A percentile compares a stretch with the other conserved stretches of the same genome.
Evolutionary conservation across 2,113 vertebrate genomes (phyloP).

Genomic region (Vidua macroura): DNA sequence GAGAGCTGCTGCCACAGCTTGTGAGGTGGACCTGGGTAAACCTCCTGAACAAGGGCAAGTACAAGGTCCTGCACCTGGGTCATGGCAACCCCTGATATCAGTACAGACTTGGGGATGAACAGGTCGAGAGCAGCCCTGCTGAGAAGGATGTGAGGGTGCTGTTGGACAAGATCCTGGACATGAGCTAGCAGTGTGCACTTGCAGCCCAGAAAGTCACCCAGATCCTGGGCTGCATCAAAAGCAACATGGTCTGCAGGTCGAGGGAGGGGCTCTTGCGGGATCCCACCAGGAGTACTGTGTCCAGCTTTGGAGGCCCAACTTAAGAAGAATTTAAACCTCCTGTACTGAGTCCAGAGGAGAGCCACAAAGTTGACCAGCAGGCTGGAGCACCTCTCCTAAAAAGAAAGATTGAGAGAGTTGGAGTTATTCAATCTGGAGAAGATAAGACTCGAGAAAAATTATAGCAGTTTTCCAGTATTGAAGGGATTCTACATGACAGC

Average conservation of each 20-base stretch:
- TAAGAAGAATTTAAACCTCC: not conserved
- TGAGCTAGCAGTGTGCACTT: not conserved
- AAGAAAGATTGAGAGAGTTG: not conserved
- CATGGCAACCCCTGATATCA: not conserved
- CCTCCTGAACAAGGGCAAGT: not conserved
- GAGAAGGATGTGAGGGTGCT: not conserved
- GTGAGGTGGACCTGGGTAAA: not conserved
- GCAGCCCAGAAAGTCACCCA: not conserved
- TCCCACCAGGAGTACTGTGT: not conserved
- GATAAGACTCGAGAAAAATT: not conserved
- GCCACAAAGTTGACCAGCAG: not conserved
- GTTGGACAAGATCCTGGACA: not conserved
- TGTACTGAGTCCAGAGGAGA: not conserved
- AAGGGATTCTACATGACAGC: not conserved
- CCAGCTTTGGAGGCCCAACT: not conserved
- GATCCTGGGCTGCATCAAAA: not conserved
- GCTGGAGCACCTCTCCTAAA: not conserved
- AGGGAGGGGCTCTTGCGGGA: not conserved
- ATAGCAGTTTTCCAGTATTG: not conserved
- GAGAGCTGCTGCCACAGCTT: not conserved
- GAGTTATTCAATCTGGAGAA: not conserved
- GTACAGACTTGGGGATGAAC: not conserved
- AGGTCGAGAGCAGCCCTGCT: not conserved
- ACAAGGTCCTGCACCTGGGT: not conserved
- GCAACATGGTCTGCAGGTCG: rapidly evolving